Evolutionary conservation across 1,140 invertebrate species (phyloP).

Genomic region (Bombus impatiens): DNA sequence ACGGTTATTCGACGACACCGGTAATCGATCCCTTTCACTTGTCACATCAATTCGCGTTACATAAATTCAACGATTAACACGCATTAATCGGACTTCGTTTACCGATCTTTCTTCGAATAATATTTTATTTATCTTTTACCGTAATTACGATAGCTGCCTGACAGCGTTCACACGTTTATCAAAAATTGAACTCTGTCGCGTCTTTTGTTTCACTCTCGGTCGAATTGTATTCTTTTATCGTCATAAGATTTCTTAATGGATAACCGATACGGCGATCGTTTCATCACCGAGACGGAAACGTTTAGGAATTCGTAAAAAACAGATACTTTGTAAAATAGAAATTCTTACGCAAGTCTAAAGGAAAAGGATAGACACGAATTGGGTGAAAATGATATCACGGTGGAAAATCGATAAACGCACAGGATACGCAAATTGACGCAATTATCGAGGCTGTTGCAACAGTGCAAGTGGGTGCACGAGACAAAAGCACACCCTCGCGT

Average conservation of each 20-base stretch:
- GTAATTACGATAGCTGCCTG: not conserved
- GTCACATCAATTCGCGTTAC: conserved; percentile 31
- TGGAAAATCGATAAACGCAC: not conserved
- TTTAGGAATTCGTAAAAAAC: too few relatives aligned
- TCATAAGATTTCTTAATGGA: not conserved
- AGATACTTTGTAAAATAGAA: too few relatives aligned
- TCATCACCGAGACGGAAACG: too few relatives aligned
- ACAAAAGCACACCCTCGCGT: conserved; percentile 49
- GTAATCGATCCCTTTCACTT: conserved; percentile 54
- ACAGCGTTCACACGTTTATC: not conserved
- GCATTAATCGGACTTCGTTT: not conserved
- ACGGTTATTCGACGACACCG: conserved; percentile 35
- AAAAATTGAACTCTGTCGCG: too few relatives aligned
- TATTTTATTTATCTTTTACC: not conserved
- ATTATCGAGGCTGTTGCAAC: conserved; percentile 27
- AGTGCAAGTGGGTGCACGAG: conserved; percentile 25
- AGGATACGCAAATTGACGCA: conserved; percentile 21
- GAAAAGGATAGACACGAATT: fast-evolving
- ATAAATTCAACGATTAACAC: conserved; percentile 42
- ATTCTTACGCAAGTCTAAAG: too few relatives aligned
- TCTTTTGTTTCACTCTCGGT: too few relatives aligned
- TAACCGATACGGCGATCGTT: too few relatives aligned
- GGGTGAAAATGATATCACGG: not conserved
- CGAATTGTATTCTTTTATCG: not conserved
- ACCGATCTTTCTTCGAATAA: not conserved